A percentile compares a stretch with the other conserved stretches of the same genome.
These are phyloP conservation scores for Mastigias papua DNA, from an alignment of 30 jellyfish, hydroid and myxozoan species.

Conservation along the genomic window DNA sequence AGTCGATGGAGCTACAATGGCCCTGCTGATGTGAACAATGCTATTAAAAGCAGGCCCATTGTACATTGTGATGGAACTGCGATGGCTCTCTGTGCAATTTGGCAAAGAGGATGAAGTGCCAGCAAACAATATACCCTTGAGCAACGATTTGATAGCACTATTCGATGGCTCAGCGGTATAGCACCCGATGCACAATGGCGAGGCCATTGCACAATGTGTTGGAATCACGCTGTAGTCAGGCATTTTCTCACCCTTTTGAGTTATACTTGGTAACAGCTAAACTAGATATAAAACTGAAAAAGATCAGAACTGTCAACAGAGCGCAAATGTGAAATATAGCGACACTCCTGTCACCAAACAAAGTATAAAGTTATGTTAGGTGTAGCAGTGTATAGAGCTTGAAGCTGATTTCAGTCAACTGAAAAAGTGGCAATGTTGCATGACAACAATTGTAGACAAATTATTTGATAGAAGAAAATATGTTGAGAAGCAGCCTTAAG, in stretches of 20 bases:
- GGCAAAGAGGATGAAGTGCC: too few species aligned
- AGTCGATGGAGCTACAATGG: too few species aligned
- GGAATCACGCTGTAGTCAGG: too few species aligned
- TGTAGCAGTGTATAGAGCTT: neutral
- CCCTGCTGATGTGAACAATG: too few species aligned
- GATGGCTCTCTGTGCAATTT: too few species aligned
- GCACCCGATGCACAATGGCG: too few species aligned
- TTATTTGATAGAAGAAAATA: neutral
- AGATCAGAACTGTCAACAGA: neutral
- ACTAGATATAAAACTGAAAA: neutral
- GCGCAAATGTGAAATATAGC: neutral
- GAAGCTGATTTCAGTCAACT: neutral
- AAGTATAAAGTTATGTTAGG: neutral
- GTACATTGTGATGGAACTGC: slow-evolving; percentile 50
- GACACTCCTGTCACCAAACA: neutral
- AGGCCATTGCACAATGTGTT: too few species aligned
- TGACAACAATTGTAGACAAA: neutral
- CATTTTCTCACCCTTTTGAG: too few species aligned
- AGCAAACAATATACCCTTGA: too few species aligned
- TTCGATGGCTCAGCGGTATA: too few species aligned
- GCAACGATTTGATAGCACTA: too few species aligned
- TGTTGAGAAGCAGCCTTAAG: neutral
- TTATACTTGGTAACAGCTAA: slow-evolving; percentile 36
- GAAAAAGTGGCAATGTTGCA: neutral
- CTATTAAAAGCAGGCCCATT: neutral